Evolutionary conservation across 2,888 invertebrate genomes (phyloP).

Genomic region (Mayetiola destructor): DNA sequence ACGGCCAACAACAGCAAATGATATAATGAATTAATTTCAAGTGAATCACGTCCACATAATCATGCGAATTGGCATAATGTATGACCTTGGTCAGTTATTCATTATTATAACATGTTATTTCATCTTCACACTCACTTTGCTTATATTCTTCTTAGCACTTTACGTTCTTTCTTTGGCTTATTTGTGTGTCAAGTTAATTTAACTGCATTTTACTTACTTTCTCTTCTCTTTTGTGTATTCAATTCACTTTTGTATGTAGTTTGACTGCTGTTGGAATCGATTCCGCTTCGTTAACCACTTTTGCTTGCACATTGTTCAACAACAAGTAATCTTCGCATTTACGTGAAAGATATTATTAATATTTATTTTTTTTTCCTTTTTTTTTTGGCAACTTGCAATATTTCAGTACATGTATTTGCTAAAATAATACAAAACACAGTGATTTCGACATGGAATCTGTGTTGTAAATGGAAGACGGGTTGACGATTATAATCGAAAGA

Average conservation of each 20-base stretch:
- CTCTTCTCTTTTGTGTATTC: neutral
- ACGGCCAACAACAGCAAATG: too few relatives aligned
- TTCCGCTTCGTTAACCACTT: too few relatives aligned
- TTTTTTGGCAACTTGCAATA: too few relatives aligned
- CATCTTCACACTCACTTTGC: neutral
- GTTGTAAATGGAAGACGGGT: neutral
- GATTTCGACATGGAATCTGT: too few relatives aligned
- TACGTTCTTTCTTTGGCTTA: too few relatives aligned
- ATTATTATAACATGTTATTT: neutral
- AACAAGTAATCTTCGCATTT: too few relatives aligned
- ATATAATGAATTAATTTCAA: slow-evolving; percentile 1
- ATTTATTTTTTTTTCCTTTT: too few relatives aligned
- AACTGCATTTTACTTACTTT: neutral
- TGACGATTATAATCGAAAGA: neutral
- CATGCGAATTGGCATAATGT: neutral
- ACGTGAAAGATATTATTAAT: too few relatives aligned
- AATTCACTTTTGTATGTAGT: neutral
- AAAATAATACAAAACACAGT: too few relatives aligned
- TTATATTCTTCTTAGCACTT: neutral
- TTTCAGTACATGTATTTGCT: too few relatives aligned
- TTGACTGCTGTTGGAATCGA: too few relatives aligned
- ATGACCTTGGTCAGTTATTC: neutral
- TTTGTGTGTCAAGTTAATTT: slow-evolving; percentile 10
- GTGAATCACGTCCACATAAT: slow-evolving; percentile 11
- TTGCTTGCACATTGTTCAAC: too few relatives aligned